phyloP scores from a whole-genome alignment of 2,113 vertebrate genomes.

The Excalfactoria chinensis region DNA sequence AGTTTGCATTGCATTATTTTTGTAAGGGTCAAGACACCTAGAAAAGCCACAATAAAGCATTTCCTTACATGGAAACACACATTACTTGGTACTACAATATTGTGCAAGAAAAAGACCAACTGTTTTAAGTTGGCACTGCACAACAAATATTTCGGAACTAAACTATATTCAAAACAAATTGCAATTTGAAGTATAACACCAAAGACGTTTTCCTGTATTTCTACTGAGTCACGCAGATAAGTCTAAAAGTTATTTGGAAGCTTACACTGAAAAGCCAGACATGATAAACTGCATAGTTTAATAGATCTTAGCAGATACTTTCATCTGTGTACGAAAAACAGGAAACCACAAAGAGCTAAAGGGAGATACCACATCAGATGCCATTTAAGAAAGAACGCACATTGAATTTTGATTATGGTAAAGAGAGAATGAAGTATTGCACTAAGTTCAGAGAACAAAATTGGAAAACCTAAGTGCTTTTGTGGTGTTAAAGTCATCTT shows the following conservation, averaged over 20 bases:
- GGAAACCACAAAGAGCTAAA: constrained; percentile 81
- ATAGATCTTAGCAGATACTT: constrained; percentile 65
- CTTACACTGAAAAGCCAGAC: constrained; percentile 43
- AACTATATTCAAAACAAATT: not conserved
- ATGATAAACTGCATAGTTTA: constrained; percentile 40
- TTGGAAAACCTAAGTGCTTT: not conserved
- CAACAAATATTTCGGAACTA: not conserved
- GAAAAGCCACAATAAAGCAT: not conserved
- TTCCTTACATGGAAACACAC: not conserved
- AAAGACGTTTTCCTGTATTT: not conserved
- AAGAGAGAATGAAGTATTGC: constrained; percentile 39
- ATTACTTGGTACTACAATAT: not conserved
- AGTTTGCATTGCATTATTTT: not conserved
- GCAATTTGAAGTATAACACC: not conserved
- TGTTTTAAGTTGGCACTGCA: not conserved
- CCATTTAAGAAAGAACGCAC: constrained; percentile 74
- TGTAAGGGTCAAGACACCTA: not conserved
- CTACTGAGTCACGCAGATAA: not conserved
- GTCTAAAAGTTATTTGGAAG: not conserved
- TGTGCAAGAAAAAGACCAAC: rapidly evolving
- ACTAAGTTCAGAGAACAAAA: constrained; percentile 49
- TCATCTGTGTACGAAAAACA: constrained; percentile 78
- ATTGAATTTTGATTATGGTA: constrained; percentile 70
- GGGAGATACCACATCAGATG: constrained; percentile 78
- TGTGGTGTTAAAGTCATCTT: not conserved